A percentile compares a stretch with the other conserved stretches of the same genome.
phyloP scores from a whole-genome alignment of 2,113 vertebrate species.

The Phalacrocorax brasilianus region DNA sequence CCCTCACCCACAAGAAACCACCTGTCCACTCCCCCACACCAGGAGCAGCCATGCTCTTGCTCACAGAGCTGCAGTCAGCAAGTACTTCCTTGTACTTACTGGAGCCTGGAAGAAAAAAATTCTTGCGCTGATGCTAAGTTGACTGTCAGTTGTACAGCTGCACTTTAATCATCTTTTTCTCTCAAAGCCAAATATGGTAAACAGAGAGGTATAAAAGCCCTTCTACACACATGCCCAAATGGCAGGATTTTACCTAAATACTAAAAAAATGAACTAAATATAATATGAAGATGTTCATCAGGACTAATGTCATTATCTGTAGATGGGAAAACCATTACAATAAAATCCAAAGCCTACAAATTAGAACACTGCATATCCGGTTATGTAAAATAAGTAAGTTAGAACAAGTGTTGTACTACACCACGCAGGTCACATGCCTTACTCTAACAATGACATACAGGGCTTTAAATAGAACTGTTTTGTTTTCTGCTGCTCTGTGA shows the following conservation, averaged over 20 bases:
- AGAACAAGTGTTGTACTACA: background rate
- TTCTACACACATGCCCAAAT: background rate
- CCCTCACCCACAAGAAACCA: background rate
- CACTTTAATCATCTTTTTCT: background rate
- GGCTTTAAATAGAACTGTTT: background rate
- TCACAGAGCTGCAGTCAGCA: background rate
- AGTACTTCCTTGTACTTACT: background rate
- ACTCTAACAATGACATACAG: background rate
- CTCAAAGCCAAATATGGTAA: background rate
- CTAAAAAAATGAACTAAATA: background rate
- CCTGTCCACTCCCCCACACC: background rate
- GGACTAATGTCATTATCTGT: background rate
- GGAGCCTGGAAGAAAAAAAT: background rate
- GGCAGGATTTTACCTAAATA: slow-evolving; percentile 14
- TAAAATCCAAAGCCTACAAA: background rate
- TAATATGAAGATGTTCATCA: background rate
- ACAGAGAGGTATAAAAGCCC: background rate
- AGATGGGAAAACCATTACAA: background rate
- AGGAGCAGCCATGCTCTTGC: background rate
- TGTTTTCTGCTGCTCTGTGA: background rate
- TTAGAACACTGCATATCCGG: background rate
- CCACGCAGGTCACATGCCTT: background rate
- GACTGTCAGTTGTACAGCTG: background rate
- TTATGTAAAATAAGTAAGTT: background rate
- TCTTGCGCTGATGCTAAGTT: slow-evolving; percentile 9